Percentiles rank a stretch among this genome's conserved stretches.
phyloP scores from a whole-genome alignment of 1,140 invertebrate species.

The Yoshiicerus persimilis region DNA sequence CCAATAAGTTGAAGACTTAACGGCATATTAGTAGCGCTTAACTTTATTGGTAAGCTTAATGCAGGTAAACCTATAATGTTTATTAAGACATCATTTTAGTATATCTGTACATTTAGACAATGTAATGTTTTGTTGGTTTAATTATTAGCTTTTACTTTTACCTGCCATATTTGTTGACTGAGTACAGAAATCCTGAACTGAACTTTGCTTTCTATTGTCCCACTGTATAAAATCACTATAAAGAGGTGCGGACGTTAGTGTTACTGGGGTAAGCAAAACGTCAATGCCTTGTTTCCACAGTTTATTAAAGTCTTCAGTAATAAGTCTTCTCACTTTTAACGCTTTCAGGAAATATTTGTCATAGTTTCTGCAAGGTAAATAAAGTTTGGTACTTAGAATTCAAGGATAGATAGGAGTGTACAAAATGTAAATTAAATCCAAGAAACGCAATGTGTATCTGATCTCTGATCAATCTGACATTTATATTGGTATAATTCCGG shows the following conservation, averaged over 20 bases:
- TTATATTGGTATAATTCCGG: too few relatives aligned
- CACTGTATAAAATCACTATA: slow-evolving; percentile 76
- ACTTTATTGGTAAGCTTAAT: slow-evolving; percentile 77
- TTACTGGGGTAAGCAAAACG: slow-evolving; percentile 87
- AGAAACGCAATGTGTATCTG: too few relatives aligned
- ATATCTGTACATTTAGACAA: background rate
- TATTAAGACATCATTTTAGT: background rate
- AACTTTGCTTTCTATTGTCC: slow-evolving; percentile 83
- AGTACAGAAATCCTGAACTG: slow-evolving; percentile 90
- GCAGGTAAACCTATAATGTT: slow-evolving; percentile 77
- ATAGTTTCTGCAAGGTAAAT: slow-evolving; percentile 83
- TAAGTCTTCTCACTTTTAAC: slow-evolving; percentile 82
- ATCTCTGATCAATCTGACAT: too few relatives aligned
- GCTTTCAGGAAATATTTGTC: slow-evolving; percentile 90
- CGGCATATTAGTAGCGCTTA: slow-evolving; percentile 72
- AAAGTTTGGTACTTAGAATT: too few relatives aligned
- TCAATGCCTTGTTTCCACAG: slow-evolving; percentile 72
- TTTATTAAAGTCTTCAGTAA: slow-evolving; percentile 81
- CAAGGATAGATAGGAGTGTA: too few relatives aligned
- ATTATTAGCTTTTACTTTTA: slow-evolving; percentile 50
- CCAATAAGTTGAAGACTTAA: slow-evolving; percentile 92
- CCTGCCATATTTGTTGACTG: slow-evolving; percentile 94
- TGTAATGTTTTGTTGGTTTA: background rate
- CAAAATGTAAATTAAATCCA: too few relatives aligned
- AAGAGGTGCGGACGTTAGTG: slow-evolving; percentile 76